These are phyloP conservation scores for Pollachius pollachius DNA, from an alignment of 2,113 vertebrate species.

Conservation along the genomic window DNA sequence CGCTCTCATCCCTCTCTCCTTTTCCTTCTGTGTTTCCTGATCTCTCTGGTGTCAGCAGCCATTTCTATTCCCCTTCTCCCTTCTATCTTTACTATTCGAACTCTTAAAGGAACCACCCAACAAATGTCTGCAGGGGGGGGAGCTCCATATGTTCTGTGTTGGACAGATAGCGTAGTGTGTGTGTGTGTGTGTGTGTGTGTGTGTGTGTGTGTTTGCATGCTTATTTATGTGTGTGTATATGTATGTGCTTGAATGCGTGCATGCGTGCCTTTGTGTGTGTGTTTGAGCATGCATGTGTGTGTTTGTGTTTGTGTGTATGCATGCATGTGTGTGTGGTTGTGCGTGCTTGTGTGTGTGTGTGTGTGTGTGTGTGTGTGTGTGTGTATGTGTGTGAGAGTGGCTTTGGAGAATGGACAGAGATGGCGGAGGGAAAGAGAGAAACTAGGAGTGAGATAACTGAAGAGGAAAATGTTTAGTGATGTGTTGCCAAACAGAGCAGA, in stretches of 20 bases:
- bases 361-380: neutral
- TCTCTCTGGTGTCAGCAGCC: too few relatives aligned
- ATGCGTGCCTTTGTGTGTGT: neutral
- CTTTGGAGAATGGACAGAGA: constrained; percentile 32
- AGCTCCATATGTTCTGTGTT: too few relatives aligned
- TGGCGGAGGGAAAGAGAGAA: constrained; percentile 29
- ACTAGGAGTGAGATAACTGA: constrained; percentile 28
- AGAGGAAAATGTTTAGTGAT: constrained; percentile 61
- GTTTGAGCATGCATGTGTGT: constrained; percentile 6
- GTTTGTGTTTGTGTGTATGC: too few relatives aligned
- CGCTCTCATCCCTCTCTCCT: too few relatives aligned
- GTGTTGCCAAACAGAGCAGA: constrained; percentile 69
- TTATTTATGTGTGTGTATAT: constrained; percentile 13
- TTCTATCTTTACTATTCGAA: too few relatives aligned
- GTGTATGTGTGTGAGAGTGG: constrained; percentile 13
- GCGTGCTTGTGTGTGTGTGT: neutral
- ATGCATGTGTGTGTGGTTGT: too few relatives aligned
- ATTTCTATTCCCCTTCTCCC: too few relatives aligned
- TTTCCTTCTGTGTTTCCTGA: too few relatives aligned
- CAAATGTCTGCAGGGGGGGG: too few relatives aligned
- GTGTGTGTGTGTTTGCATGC: constrained; percentile 12
- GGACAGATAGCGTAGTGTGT: neutral
- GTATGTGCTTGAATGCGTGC: constrained; percentile 13
- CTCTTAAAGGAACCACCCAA: too few relatives aligned
- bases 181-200: neutral